Conservation (phyloP, 2,888 invertebrate genomes). For the Cryptophagus acutangulus region DNA sequence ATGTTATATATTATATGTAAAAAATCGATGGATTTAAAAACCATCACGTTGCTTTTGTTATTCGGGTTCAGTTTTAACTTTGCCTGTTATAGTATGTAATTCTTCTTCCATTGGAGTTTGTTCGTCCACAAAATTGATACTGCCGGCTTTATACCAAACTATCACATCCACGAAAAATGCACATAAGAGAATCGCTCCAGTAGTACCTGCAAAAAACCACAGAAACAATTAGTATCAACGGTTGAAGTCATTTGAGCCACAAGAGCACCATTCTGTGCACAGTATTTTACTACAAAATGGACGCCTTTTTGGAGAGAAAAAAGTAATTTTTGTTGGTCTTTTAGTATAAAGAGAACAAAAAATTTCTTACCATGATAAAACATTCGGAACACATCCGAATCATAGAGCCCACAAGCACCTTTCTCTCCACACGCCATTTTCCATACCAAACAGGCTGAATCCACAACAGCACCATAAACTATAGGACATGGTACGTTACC, state of each 20-base stretch:
- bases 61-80: constrained; percentile 39
- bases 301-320: too few species aligned
- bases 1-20: neutral
- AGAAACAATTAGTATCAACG: too few species aligned
- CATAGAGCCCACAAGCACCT: constrained; percentile 86
- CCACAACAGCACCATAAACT: constrained; percentile 87
- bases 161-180: constrained; percentile 85
- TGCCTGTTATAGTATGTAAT: constrained; percentile 46
- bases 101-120: constrained; percentile 51
- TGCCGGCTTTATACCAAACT: constrained; percentile 85
- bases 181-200: constrained; percentile 76
- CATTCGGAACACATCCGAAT: constrained; percentile 74
- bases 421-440: constrained; percentile 74
- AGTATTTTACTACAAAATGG: too few species aligned
- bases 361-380: constrained; percentile 70
- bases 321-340: too few species aligned
- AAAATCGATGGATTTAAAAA: constrained; percentile 3
- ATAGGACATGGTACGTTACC: constrained; percentile 95
- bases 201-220: constrained; percentile 61
- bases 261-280: neutral
- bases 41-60: constrained; percentile 21
- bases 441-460: constrained; percentile 86
- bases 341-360: constrained; percentile 2
- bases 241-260: neutral
- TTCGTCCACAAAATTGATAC: constrained; percentile 65